Base-by-base conservation (phyloP, 2,113 vertebrate genomes). In the Saimiri boliviensis region DNA sequence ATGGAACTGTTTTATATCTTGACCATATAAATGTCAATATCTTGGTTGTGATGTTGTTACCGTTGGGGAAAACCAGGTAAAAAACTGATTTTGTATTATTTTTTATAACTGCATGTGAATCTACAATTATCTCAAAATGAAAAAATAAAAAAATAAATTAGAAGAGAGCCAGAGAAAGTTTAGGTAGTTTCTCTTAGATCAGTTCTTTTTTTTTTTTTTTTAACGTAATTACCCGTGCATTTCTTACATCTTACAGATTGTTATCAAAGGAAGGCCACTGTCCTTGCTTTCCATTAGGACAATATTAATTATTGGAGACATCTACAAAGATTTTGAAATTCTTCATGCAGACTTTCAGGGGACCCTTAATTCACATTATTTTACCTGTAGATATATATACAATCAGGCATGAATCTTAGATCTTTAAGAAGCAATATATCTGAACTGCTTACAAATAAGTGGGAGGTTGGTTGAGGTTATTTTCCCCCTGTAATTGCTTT, bases 341-440 rank as follows among this genome's bases (percentile, higher is more conserved):
- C 19, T 84, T 91, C 23, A 70, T 49, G 23, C 8, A 60, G 21
- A 60, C 37, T 85, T 68, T 37, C 19, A 89, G 47, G 42, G 85
- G n/a, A 58, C 54, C 84, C 54, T 86, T 94, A 93, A 35, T 90
- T 94, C 32, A 83, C 54, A n/a, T 58, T 66, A 27, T 92, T 49
- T 66, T 27, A 73, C 37, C 17, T 88, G 17, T 7, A 54, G 27
- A 66, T 35, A 84, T 85, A 45, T 6, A 30, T 60, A 17, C 19
- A 68, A 37, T 56, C 32, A 54, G 54, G 16, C 25, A 40, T 21
- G 16, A 37, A 60, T 82, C 40, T 76, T 71, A 60, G n/a, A 40
- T 52, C 17, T 60, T 60, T 76, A 82, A 63, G 56, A 92, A 92
- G 47, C 21, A 54, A n/a, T 73, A 25, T 74, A 68, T 74, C 16